A percentile compares a stretch with the other conserved stretches of the same genome.
Conservation (phyloP, 2,113 vertebrate species). For the Prinia subflava region DNA sequence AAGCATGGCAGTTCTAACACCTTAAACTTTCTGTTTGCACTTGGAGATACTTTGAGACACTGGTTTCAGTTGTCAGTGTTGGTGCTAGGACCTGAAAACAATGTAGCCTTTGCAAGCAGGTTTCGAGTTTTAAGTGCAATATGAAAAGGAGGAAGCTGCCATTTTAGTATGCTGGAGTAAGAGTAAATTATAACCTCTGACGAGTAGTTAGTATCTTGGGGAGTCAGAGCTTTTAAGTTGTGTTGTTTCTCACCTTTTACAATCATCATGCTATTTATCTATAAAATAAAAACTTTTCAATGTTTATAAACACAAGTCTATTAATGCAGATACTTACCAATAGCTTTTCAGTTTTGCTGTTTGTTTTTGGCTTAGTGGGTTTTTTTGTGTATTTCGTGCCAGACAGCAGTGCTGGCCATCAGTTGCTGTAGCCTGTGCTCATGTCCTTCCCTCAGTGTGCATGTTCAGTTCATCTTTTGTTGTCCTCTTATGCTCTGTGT, state of each 20-base stretch:
- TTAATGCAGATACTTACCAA: neutral
- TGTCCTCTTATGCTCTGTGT: neutral
- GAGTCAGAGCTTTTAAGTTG: constrained; percentile 34
- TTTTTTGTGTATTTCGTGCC: neutral
- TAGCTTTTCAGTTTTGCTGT: neutral
- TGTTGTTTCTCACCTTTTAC: constrained; percentile 38
- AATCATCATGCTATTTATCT: constrained; percentile 55
- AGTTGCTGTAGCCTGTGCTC: neutral
- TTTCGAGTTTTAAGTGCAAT: constrained; percentile 53
- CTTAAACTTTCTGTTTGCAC: constrained; percentile 3
- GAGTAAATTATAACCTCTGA: constrained; percentile 1
- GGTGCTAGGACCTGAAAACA: constrained; percentile 25
- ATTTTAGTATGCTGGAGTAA: neutral
- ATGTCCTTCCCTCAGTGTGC: neutral
- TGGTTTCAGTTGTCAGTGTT: neutral
- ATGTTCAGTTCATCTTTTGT: neutral
- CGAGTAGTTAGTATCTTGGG: neutral
- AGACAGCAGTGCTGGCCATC: neutral
- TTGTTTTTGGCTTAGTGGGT: neutral
- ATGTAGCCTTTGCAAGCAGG: neutral
- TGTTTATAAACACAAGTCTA: constrained; percentile 45
- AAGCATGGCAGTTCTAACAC: neutral
- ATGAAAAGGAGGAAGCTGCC: constrained; percentile 25
- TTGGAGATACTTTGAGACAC: constrained; percentile 3
- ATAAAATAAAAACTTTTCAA: constrained; percentile 58